Evolutionary conservation across 2,888 invertebrate species (phyloP).

Genomic region (Apocheima hispidaria): DNA sequence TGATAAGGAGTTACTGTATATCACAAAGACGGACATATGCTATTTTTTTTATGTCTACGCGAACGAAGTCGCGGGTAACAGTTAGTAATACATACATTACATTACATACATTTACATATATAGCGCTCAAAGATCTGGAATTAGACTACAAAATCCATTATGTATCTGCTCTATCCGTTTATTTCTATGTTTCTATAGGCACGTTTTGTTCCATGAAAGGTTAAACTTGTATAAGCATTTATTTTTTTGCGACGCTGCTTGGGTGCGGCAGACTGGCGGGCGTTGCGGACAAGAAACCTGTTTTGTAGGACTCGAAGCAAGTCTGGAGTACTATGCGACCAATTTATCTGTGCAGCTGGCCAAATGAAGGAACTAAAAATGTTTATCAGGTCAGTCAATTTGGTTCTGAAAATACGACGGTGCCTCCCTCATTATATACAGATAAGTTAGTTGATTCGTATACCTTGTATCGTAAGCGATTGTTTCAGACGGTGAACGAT

Average conservation of each 20-base stretch:
- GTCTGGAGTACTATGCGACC: conserved; percentile 1
- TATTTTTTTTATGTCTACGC: too few relatives aligned
- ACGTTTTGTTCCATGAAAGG: conserved; percentile 19
- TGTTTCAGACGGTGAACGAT: conserved; percentile 28
- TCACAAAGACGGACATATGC: too few relatives aligned
- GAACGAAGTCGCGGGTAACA: too few relatives aligned
- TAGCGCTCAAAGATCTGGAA: background rate
- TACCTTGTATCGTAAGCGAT: conserved; percentile 33
- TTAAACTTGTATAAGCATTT: conserved; percentile 22
- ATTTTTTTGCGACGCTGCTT: conserved; percentile 60
- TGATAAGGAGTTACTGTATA: too few relatives aligned
- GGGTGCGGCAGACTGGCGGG: conserved; percentile 77
- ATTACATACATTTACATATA: too few relatives aligned
- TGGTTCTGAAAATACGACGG: background rate
- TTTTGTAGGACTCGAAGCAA: conserved; percentile 56
- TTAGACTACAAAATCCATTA: background rate
- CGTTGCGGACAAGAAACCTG: conserved; percentile 75
- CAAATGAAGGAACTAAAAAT: background rate
- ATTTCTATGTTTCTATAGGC: conserved; percentile 7
- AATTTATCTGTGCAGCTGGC: background rate
- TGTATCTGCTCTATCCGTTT: background rate
- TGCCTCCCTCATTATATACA: background rate
- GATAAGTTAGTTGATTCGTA: background rate
- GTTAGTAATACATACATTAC: too few relatives aligned
- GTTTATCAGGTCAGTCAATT: background rate